phyloP scores from a whole-genome alignment of 2,113 vertebrate species.

The Solenodon paradoxus region DNA sequence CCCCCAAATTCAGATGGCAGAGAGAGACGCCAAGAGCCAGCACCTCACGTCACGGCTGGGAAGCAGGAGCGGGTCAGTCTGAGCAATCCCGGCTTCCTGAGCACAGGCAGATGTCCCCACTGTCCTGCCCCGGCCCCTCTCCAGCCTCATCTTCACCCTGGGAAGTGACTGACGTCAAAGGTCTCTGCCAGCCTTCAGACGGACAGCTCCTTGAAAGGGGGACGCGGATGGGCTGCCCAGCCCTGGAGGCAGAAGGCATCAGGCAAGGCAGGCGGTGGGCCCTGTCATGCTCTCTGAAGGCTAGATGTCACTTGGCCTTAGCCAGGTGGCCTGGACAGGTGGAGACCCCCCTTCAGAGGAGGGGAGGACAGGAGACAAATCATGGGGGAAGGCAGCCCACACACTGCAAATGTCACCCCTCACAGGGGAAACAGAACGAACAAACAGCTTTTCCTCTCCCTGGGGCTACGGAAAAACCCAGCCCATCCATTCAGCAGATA shows the following conservation, averaged over 20 bases:
- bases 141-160: neutral
- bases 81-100: neutral
- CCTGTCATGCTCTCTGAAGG: neutral
- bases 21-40: too few species aligned
- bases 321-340: neutral
- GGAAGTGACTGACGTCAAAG: neutral
- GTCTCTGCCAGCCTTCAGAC: too few species aligned
- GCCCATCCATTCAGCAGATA: accelerated
- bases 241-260: neutral
- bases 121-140: neutral
- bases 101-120: too few species aligned
- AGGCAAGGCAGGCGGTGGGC: too few species aligned
- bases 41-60: too few species aligned
- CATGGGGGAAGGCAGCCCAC: too few species aligned
- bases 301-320: neutral
- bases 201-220: neutral
- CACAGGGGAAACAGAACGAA: accelerated
- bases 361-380: too few species aligned
- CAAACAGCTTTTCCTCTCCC: too few species aligned
- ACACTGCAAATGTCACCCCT: too few species aligned
- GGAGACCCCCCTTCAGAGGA: neutral
- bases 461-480: neutral
- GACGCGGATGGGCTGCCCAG: accelerated
- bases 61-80: neutral
- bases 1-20: neutral